Base-by-base conservation (phyloP, 2,113 vertebrate species). In the Perca fluviatilis region DNA sequence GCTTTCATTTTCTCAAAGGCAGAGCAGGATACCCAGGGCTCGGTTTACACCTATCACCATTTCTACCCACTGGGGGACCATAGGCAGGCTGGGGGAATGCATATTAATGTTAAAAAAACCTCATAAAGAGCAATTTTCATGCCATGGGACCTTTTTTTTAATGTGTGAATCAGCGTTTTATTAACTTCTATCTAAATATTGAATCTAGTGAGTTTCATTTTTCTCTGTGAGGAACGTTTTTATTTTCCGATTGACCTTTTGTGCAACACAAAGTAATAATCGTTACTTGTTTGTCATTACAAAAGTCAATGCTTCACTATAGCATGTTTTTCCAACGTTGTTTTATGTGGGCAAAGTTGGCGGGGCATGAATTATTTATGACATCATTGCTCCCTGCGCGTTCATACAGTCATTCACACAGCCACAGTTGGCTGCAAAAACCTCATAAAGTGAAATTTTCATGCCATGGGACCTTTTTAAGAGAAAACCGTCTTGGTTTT, bases 321-420 rank as follows among this genome's bases (percentile, higher is more conserved):
- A 21, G 23, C 36, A 46, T 77, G 43, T 61, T 79, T n/a, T 50
- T 61, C 15, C 43, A 62, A 5, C 27, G 12, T 53, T 75, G 54
- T 54, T 70, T 62, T 43, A 53, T 62, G 56, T 6, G 15, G 30
- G n/a, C 15, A 21, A 23, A 21, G 13, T 57, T 33, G 23, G 54
- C 36, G 1, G 25, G 62, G 18, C 51, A 6, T 16, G 16, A 54
- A 64, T 64, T 1, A 40, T 19, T 43, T 13, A 18, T 49, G 11
- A 13, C 36, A 13, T 46, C 2, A 18, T 43, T 6, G 2, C 54
- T 23, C 10, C 10, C 21, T 71, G 56, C 25, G 33, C 43, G 16
- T 61, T 61, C 57, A 49, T 13, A 25, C 6, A 70, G 14, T 18
- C 14, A 73, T 12, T 58, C 40, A 47, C 36, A 27, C 54, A 7